Evolutionary conservation across 2,888 invertebrate genomes (phyloP).

Genomic region (Calameuta filiformis): DNA sequence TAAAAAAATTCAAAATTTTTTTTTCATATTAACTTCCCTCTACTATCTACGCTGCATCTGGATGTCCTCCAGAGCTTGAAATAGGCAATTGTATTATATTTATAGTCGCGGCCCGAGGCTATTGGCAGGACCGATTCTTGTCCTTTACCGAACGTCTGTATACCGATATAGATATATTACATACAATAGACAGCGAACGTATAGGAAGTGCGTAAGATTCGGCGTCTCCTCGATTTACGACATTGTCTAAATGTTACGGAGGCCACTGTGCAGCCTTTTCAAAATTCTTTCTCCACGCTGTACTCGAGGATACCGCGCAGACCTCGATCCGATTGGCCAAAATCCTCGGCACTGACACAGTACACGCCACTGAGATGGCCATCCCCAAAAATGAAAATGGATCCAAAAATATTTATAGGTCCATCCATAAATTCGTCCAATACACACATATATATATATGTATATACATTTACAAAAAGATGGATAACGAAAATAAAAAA

Average conservation of each 20-base stretch:
- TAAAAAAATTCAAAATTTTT: too few relatives aligned
- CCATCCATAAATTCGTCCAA: too few relatives aligned
- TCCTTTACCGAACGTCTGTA: not conserved
- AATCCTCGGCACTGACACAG: not conserved
- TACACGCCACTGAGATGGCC: too few relatives aligned
- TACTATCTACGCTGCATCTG: not conserved
- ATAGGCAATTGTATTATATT: not conserved
- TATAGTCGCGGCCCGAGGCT: not conserved
- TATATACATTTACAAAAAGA: not conserved
- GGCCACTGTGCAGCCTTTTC: conserved; percentile 7
- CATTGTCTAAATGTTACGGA: conserved; percentile 12
- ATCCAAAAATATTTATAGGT: not conserved
- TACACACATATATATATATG: not conserved
- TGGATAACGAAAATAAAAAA: too few relatives aligned
- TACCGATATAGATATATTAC: not conserved
- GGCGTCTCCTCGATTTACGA: conserved; percentile 8
- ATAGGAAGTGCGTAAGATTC: not conserved
- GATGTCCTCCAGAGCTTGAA: not conserved
- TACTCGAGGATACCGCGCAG: not conserved
- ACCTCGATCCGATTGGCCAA: not conserved
- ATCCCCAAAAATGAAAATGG: not conserved
- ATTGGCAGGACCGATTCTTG: not conserved
- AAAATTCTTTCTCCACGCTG: not conserved
- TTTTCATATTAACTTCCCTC: not conserved
- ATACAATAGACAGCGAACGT: not conserved